Evolutionary conservation across 1,140 invertebrate species (phyloP).

Genomic region (Drosophila eugracilis): DNA sequence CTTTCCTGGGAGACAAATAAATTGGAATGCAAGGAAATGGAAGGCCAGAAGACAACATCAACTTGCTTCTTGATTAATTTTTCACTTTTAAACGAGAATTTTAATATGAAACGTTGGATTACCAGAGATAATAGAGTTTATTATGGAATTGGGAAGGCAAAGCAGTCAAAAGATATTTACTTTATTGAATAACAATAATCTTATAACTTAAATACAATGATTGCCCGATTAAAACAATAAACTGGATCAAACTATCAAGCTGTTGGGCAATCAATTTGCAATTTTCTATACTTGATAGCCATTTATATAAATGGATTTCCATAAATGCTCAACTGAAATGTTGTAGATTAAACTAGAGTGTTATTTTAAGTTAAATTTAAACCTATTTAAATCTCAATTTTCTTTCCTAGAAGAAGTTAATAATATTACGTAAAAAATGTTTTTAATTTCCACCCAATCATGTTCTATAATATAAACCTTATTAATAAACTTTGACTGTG

Average conservation of each 20-base stretch:
- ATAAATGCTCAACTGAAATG: background rate
- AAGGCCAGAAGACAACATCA: background rate
- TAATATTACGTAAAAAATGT: background rate
- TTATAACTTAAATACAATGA: background rate
- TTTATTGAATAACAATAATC: background rate
- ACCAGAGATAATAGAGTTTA: background rate
- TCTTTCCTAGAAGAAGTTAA: background rate
- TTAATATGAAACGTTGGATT: background rate
- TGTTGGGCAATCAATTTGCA: background rate
- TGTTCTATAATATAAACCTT: background rate
- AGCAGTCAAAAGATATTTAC: background rate
- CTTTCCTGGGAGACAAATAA: slow-evolving; percentile 18
- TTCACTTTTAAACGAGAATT: background rate
- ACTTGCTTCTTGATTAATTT: slow-evolving; percentile 19
- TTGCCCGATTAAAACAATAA: background rate
- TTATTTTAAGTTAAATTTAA: background rate
- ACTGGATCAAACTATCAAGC: background rate
- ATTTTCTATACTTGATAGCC: background rate
- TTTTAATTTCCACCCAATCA: too few relatives aligned
- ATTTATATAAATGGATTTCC: background rate
- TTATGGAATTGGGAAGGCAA: background rate
- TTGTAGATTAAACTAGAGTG: background rate
- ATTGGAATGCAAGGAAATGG: slow-evolving; percentile 12
- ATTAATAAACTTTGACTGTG: slow-evolving; percentile 4
- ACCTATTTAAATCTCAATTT: background rate